Evolutionary conservation across 2,888 invertebrate species (phyloP), one percentile per base, ranked within the genome.

Genomic region (Gortyna flavago): DNA sequence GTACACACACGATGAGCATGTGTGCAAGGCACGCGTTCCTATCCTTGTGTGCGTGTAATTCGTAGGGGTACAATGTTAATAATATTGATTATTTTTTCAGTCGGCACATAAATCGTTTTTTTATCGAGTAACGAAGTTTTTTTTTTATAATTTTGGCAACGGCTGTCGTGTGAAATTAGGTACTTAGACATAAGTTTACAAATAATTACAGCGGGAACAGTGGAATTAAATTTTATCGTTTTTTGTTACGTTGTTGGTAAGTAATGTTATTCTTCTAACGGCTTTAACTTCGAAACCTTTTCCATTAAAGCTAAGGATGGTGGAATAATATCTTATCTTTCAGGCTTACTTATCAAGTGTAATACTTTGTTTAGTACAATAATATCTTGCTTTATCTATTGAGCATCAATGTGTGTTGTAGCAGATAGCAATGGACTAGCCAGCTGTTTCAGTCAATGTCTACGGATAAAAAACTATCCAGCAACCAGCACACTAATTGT

Each of bases 21-120:
- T 89, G 90, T 89, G 88, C 76, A 80, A 73, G 88, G 86, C 89
- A 87, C 88, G 89, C 87, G 89, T 85, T 83, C 84, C 78, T 85
- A 88, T 81, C 83, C 84, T 87, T 87, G 89, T 88, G 85, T 90
- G 89, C 59, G 83, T 90, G 68, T 79, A 81, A 86, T 84, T 75
- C 80, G 85, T 85, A 88, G 88, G 90, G 90, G 88, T 90, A 90
- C 88, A 89, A 81, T 85, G 72, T 71, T 81, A 84, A 86, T 62
- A 87, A 84, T 87, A 88, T 88, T 85, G 86, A 84, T 89, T 84
- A 83, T 88, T 86, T 85, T 85, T 79, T 57, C 80, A 62, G 70
- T 77, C 69, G 67, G 64, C 72, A 79, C 76, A 83, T 88, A 84
- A 89, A 88, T 86, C 82, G 82, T 71, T 86, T 86, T 81, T 85